Base-by-base conservation (phyloP, 1,140 invertebrate species). In the Mizuhopecten yessoensis region DNA sequence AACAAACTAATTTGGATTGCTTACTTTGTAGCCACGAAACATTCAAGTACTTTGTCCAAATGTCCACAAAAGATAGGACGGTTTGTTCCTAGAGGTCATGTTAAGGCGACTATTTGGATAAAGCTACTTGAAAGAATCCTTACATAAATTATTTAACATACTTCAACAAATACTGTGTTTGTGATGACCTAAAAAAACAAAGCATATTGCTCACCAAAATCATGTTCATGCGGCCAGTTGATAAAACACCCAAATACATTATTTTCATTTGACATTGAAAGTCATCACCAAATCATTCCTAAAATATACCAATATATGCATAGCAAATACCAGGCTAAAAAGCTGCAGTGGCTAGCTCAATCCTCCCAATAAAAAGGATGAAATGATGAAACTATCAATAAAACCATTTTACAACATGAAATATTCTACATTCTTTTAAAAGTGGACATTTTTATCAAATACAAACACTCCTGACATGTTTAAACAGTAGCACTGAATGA, bases 221-320 rank as follows among this genome's bases (percentile, higher is more conserved):
- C 57, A 29, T 29, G 57, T 75, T n/a, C n/a, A 75, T 75, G 11
- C 29, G 57, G 9, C 57, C 57, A 75, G 23, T 49, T 29, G 57
- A 17, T 49, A 49, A 10, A 49, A 49, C 1, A 75, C 23, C 57
- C 57, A 75, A 75, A 75, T 75, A 75, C 11, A 75, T 75, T n/a
- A n/a, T n/a, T n/a, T 75, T 75, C 36, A 7, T 75, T 75, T 29
- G 23, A 29, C 23, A 75, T 29, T 17, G 3, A 75, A 75, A 75
- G 23, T 75, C n/a, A 29, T 75, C 57, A 75, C 57, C 57, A 75
- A 75, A 75, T 75, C 5, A 75, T 75, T 75, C 57, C 57, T 75
- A 75, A 75, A 75, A 75, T 75, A 75, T 75, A 75, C 57, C 57
- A 75, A 75, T 75, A 75, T 75, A 75, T 75, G 57, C 57, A 75